Evolutionary conservation across 2,888 invertebrate species (phyloP), one percentile per base, ranked within the genome.

Genomic region (Oxycera nigricornis): DNA sequence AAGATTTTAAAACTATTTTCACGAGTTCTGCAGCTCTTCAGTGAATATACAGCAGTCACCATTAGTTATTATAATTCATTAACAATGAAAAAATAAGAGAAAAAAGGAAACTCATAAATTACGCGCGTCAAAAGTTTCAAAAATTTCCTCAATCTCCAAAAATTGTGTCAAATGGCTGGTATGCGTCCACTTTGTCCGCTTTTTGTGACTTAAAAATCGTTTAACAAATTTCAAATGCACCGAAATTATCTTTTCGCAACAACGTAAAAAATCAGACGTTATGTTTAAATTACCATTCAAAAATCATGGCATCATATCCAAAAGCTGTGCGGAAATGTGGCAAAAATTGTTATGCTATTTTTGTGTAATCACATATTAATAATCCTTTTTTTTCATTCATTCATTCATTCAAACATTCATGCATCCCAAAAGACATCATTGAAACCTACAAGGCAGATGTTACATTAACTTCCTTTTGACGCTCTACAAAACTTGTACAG

Each of bases 391-490:
- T 20, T 55, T 20, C 3, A 17, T 11, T 7, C 11, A 20, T 55
- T 4, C 52, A 55, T 20, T 22, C 17, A 55, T 55, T 6, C 46
- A 11, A n/a, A n/a, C 17, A 14, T 46, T 2, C 46, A n/a, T 46
- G 46, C 14, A 2, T 17, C 17, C 6, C 17, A 4, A 22, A 55
- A 24, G 24, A 17, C 52, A 55, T 55, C 52, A 55, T 24, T 20
- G 4, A 9, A 55, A 55, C 22, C 52, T 55, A 22, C 22, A 55
- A 22, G 24, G 52, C 52, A 55, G 52, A 55, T 55, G 52, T 55
- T 55, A 55, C 52, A 55, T 22, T 55, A 55, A 55, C 52, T 55
- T 55, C 52, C 52, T 55, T 55, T 55, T 24, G 52, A 55, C 52
- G 24, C 24, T 55, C 20, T 55, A 24, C 52, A 55, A 24, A 55